These are phyloP conservation scores for Andrena chrysosceles DNA, from an alignment of 2,888 invertebrate genomes.

Conservation along the genomic window DNA sequence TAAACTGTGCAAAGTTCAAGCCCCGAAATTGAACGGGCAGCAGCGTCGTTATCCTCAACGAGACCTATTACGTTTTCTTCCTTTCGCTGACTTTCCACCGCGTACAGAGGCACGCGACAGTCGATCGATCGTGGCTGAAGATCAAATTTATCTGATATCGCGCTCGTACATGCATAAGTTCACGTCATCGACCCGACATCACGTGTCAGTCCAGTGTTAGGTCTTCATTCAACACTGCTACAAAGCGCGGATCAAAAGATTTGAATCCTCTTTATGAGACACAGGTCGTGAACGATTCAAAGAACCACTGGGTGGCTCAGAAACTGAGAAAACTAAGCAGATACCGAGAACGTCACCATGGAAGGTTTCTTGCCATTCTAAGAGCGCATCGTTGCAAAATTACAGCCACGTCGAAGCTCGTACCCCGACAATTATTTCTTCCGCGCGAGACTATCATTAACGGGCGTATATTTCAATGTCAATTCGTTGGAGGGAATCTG, in stretches of 20 bases:
- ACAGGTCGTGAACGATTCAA: too few relatives aligned
- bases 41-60: conserved; percentile 24
- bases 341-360: too few relatives aligned
- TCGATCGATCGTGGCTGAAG: conserved; percentile 7
- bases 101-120: conserved; percentile 1
- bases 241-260: too few relatives aligned
- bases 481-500: conserved; percentile 17
- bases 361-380: neutral
- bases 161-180: neutral
- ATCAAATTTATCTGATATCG: conserved; percentile 2
- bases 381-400: neutral
- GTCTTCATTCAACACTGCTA: too few relatives aligned
- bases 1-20: conserved; percentile 34
- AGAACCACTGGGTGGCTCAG: too few relatives aligned
- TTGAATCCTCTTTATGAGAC: too few relatives aligned
- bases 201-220: too few relatives aligned
- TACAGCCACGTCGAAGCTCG: neutral
- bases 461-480: conserved; percentile 27
- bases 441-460: conserved; percentile 19
- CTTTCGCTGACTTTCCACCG: conserved; percentile 12
- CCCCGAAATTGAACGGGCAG: conserved; percentile 31
- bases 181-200: neutral
- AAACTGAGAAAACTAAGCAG: too few relatives aligned
- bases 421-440: conserved; percentile 20
- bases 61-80: conserved; percentile 37